These are phyloP conservation scores for Strigamia maritima DNA, from an alignment of 2,888 invertebrate species.

Conservation along the genomic window DNA sequence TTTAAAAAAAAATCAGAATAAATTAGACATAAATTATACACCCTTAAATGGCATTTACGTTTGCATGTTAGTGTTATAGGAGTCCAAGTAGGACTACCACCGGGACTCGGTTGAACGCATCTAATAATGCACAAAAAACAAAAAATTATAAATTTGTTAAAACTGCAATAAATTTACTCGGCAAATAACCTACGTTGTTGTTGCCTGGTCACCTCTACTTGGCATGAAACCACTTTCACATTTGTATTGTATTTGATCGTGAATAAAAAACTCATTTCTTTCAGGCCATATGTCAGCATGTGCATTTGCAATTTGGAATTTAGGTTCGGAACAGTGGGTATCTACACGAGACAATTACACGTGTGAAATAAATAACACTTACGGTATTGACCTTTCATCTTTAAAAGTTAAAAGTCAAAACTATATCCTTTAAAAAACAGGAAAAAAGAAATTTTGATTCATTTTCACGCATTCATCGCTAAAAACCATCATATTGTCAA, in stretches of 20 bases:
- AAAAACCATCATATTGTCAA: too few relatives aligned
- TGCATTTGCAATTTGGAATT: background rate
- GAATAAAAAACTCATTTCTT: constrained; percentile 2
- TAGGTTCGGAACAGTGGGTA: background rate
- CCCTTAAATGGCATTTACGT: background rate
- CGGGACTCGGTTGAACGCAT: background rate
- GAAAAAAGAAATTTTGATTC: too few relatives aligned
- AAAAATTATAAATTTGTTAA: background rate
- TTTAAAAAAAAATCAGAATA: background rate
- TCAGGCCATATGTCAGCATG: constrained; percentile 8
- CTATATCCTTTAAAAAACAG: too few relatives aligned
- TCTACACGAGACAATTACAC: too few relatives aligned
- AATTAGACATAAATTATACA: background rate
- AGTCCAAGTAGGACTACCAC: background rate
- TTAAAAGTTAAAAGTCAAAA: too few relatives aligned
- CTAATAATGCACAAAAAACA: background rate
- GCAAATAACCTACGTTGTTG: background rate
- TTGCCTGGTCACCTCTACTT: background rate
- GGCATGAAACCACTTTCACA: background rate
- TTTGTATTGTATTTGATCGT: constrained; percentile 3
- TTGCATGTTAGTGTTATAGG: background rate
- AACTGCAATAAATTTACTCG: background rate
- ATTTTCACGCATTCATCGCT: background rate
- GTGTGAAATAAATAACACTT: too few relatives aligned
- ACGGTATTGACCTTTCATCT: too few relatives aligned